A percentile compares a stretch with the other conserved stretches of the same genome.
Evolutionary conservation across 2,113 vertebrate species (phyloP).

Genomic region (Mus musculus): GRCm39 chr3:156175501-156176000

Average conservation of each 20-base stretch:
- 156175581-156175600: not conserved
- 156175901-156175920: not conserved
- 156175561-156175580: not conserved
- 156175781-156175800: not conserved
- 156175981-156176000: not conserved
- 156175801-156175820: not conserved
- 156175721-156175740: constrained; percentile 16
- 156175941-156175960: not conserved
- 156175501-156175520: not conserved
- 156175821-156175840: not conserved
- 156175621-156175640: not conserved
- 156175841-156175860: not conserved
- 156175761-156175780: not conserved
- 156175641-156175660: not conserved
- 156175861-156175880: not conserved
- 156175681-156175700: not conserved
- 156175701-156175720: not conserved
- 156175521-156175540: not conserved
- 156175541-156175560: not conserved
- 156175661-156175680: not conserved
- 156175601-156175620: accelerated
- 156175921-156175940: too few species aligned
- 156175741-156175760: not conserved
- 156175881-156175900: not conserved
- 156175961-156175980: accelerated